Conservation (phyloP, 2,797 vertebrate species). For the Myotis planiceps region DNA sequence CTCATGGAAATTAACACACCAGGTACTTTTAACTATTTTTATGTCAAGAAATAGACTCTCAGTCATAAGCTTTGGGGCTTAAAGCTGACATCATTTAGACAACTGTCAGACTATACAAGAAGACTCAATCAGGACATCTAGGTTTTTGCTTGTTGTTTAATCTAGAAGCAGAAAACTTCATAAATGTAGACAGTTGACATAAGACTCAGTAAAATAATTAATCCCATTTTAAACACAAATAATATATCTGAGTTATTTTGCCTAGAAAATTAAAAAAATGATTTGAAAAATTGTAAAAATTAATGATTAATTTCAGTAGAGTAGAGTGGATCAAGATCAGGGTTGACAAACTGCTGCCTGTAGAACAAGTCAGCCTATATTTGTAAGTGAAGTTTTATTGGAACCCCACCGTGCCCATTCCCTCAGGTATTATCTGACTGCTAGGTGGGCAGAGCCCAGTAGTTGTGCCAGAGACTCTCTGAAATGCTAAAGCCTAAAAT, state of each 20-base stretch:
- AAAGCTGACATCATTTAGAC: background rate
- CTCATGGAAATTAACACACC: background rate
- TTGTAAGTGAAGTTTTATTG: background rate
- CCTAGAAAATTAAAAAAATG: background rate
- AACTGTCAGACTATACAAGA: background rate
- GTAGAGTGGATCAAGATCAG: background rate
- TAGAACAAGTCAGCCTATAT: background rate
- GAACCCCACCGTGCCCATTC: background rate
- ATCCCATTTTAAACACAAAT: background rate
- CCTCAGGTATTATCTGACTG: background rate
- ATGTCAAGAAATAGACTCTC: background rate
- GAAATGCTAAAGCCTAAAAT: background rate
- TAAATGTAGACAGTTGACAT: background rate
- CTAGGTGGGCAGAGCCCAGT: background rate
- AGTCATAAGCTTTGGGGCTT: background rate
- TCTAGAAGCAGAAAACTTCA: background rate
- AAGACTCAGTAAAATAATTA: background rate
- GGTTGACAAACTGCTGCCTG: background rate
- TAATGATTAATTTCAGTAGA: background rate
- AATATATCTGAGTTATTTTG: background rate
- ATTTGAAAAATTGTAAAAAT: background rate
- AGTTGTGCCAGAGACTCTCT: background rate
- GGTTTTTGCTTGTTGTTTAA: background rate
- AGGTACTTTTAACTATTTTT: background rate
- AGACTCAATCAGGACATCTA: background rate